Conservation (phyloP, 1,140 invertebrate species). For the Drepana arcuata region DNA sequence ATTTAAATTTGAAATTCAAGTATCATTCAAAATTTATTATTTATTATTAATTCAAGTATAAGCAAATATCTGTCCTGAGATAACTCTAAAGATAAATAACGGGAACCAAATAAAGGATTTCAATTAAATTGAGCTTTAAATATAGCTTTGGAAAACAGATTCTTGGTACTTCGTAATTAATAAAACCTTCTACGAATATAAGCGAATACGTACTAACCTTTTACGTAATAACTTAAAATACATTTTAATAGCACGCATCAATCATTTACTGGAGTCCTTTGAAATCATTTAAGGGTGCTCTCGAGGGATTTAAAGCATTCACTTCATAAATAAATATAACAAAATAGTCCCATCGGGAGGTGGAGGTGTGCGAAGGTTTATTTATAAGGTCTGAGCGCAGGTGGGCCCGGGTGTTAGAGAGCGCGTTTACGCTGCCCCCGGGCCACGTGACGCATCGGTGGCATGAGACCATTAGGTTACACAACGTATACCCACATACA, state of each 20-base stretch:
- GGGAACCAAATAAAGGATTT: too few relatives aligned
- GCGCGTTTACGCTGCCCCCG: constrained; percentile 22
- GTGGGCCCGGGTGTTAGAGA: constrained; percentile 20
- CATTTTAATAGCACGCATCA: too few relatives aligned
- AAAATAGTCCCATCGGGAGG: constrained; percentile 18
- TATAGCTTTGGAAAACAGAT: too few relatives aligned
- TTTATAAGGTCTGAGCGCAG: constrained; percentile 23
- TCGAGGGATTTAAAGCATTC: background rate
- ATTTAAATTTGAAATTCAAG: too few relatives aligned
- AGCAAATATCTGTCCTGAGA: too few relatives aligned
- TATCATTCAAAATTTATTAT: too few relatives aligned
- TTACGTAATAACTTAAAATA: background rate
- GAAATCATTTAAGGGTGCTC: too few relatives aligned
- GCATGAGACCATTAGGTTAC: constrained; percentile 11
- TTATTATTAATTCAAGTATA: too few relatives aligned
- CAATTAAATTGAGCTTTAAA: too few relatives aligned
- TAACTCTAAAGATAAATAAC: too few relatives aligned
- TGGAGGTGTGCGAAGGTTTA: constrained; percentile 13
- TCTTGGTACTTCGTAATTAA: background rate
- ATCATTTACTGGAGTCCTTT: too few relatives aligned
- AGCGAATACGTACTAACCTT: background rate
- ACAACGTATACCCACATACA: background rate
- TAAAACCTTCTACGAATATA: background rate
- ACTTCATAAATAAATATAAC: constrained; percentile 20
- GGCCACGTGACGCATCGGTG: constrained; percentile 19